Conservation (phyloP, 2,113 vertebrate genomes). For the Melanotaenia duboulayi region DNA sequence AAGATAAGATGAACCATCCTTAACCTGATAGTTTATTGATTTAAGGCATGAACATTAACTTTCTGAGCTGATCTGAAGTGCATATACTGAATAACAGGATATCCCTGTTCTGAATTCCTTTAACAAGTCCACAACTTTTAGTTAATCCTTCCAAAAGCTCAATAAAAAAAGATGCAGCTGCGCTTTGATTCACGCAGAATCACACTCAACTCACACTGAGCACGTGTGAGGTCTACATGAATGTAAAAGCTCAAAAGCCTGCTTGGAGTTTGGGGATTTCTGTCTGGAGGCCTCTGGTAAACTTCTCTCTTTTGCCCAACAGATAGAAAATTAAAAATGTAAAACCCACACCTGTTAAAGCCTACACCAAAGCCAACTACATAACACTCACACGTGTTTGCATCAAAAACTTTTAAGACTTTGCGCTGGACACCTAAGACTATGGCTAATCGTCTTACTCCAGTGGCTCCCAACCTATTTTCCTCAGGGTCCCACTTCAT, state of each 20-base stretch:
- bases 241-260: neutral
- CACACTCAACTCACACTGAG: neutral
- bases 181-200: neutral
- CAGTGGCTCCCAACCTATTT: too few relatives aligned
- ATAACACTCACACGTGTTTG: conserved; percentile 10
- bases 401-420: conserved; percentile 46
- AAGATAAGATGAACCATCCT: conserved; percentile 15
- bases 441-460: conserved; percentile 56
- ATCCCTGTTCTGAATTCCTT: conserved; percentile 2
- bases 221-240: neutral
- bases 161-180: conserved; percentile 3
- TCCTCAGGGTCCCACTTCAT: too few relatives aligned
- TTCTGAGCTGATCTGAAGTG: conserved; percentile 45
- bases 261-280: neutral
- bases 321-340: neutral
- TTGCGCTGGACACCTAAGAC: conserved; percentile 65
- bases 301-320: neutral
- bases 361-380: conserved; percentile 23
- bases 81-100: conserved; percentile 31
- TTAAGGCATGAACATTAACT: conserved; percentile 66
- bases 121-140: neutral
- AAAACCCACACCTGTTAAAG: conserved; percentile 17
- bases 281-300: conserved; percentile 14
- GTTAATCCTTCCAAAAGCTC: conserved; percentile 5
- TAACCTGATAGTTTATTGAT: conserved; percentile 26